Evolutionary conservation across 1,140 invertebrate genomes (phyloP).

Genomic region (Drosophila lacteicornis): DNA sequence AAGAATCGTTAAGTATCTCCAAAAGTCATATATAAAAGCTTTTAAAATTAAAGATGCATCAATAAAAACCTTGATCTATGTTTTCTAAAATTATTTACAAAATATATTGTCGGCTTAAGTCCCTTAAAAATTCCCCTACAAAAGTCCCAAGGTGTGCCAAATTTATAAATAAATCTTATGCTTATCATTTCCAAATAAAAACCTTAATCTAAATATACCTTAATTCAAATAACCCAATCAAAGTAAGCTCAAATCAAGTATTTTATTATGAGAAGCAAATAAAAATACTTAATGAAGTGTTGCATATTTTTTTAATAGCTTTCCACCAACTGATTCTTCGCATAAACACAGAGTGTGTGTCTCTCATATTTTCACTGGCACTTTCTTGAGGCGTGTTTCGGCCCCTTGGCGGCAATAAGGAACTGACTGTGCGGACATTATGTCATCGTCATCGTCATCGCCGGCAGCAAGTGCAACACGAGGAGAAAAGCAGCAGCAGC

Average conservation of each 20-base stretch:
- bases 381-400: constrained; percentile 42
- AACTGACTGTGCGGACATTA: constrained; percentile 53
- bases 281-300: too few species aligned
- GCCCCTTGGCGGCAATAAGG: constrained; percentile 45
- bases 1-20: too few species aligned
- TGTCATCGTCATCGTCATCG: constrained; percentile 48
- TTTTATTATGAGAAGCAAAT: background rate
- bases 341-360: constrained; percentile 3
- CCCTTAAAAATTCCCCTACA: background rate
- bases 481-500: constrained; percentile 56
- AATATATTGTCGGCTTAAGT: too few species aligned
- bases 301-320: background rate
- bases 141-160: background rate
- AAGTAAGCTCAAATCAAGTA: background rate
- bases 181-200: too few species aligned
- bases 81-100: too few species aligned
- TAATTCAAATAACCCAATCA: background rate
- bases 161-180: background rate
- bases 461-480: constrained; percentile 52
- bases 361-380: constrained; percentile 52
- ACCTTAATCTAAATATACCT: background rate
- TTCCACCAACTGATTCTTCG: constrained; percentile 12
- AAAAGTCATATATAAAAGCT: too few species aligned
- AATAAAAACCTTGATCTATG: too few species aligned
- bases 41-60: background rate